Evolutionary conservation across 1,140 invertebrate genomes (phyloP).

Genomic region (Halotydeus destructor): DNA sequence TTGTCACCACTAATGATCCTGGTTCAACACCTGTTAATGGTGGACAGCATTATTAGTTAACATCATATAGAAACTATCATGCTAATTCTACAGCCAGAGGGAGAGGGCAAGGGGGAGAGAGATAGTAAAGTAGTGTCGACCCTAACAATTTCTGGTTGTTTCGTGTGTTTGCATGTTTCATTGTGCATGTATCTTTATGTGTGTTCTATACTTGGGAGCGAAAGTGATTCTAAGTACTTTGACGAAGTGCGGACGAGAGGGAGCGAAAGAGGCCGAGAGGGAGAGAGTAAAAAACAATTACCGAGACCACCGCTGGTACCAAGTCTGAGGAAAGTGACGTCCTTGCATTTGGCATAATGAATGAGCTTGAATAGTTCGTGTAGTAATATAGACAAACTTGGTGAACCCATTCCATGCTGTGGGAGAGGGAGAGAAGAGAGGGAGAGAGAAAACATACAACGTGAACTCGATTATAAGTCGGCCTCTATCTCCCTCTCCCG

Average conservation of each 20-base stretch:
- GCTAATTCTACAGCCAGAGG: background rate
- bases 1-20: conserved; percentile 67
- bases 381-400: conserved; percentile 70
- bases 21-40: conserved; percentile 37
- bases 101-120: background rate
- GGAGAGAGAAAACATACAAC: no score
- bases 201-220: background rate
- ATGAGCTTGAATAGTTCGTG: conserved; percentile 84
- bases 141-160: no score
- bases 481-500: no score
- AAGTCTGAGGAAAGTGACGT: conserved; percentile 73
- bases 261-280: background rate
- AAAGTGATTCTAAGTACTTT: background rate
- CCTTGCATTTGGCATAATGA: conserved; percentile 64
- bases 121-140: no score
- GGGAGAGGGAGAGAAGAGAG: conserved; percentile 10
- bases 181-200: background rate
- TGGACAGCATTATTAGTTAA: background rate
- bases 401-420: conserved; percentile 81
- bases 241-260: no score
- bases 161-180: no score
- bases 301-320: conserved; percentile 85
- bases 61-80: background rate
- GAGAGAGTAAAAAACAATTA: conserved; percentile 14
- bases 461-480: no score